Evolutionary conservation across 1,140 invertebrate species (phyloP), one percentile per base, ranked within the genome.

Genomic region (Thaumetopoea pityocampa): DNA sequence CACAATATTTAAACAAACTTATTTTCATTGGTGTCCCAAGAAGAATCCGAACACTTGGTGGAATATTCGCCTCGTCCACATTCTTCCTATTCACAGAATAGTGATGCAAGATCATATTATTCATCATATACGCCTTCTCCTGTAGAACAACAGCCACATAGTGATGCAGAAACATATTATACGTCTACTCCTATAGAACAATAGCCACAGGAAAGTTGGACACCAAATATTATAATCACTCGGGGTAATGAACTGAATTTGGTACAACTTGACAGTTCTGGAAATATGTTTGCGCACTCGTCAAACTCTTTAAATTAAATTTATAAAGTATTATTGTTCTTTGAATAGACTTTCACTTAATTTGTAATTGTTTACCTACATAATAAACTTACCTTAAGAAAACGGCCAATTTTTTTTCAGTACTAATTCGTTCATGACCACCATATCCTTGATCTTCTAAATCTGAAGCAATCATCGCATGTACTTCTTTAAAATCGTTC

Each of bases 1-100:
- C 17, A 19, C 30, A 20, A 18, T 33, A 33, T 33, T 20, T 19
- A 33, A 33, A 33, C 30, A 20, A 33, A 33, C 16, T 6, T 33
- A 33, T 33, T 33, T 19, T 33, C 30, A 33, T 33, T 33, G 17
- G 30, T 33, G 16, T 10, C 30, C n/a, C 16, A 19, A 12, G 30
- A 33, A 18, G 30, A 33, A 33, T 33, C 17, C 20, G 20, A 33
- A 33, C 3, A 18, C 9, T 19, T 33, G 17, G 7, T 33, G 17
- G 16, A 33, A 33, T 33, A 2, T 33, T 33, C 26, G 10, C 10
- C 26, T 24, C n/a, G 23, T 24, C 23, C 23, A 3, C 23, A 24
- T 24, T 24, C 23, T 5, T 24, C 23, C 23, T 24, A 24, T 24
- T 24, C 23, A 24, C n/a, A 24, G 23, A 24, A 24, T 24, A 24